Evolutionary conservation across 2,797 vertebrate species (phyloP).

Genomic region (Muscicapa comitata): DNA sequence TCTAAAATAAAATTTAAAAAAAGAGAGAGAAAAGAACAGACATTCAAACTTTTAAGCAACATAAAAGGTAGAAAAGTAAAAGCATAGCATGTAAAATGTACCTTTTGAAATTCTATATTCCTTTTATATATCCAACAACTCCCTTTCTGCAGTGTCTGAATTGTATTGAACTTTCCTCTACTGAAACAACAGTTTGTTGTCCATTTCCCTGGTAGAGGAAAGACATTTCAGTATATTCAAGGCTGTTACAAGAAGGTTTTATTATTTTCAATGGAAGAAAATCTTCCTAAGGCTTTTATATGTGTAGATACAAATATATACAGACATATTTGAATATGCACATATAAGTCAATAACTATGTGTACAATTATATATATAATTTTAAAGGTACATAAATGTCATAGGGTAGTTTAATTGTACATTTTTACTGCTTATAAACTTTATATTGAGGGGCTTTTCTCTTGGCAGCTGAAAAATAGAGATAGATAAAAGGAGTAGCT

Average conservation of each 20-base stretch:
- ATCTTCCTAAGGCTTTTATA: background rate
- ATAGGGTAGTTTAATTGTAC: background rate
- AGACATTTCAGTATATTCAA: background rate
- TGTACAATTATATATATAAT: background rate
- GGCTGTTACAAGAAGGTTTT: background rate
- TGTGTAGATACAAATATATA: background rate
- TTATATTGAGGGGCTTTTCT: background rate
- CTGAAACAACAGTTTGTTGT: background rate
- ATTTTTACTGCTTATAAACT: background rate
- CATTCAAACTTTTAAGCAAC: background rate
- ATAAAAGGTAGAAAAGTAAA: background rate
- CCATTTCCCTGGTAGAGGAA: background rate
- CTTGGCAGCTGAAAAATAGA: constrained; percentile 6
- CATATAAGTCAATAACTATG: background rate
- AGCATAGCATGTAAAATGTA: background rate
- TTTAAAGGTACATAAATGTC: background rate
- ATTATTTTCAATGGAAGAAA: background rate
- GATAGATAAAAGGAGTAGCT: constrained; percentile 11
- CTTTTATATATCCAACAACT: background rate
- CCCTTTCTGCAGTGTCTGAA: too few species aligned
- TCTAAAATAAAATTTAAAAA: background rate
- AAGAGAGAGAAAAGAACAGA: background rate
- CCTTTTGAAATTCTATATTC: background rate
- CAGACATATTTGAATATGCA: background rate
- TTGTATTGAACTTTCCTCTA: background rate